Evolutionary conservation across 2,888 invertebrate species (phyloP).

Genomic region (Julus scandinavius): DNA sequence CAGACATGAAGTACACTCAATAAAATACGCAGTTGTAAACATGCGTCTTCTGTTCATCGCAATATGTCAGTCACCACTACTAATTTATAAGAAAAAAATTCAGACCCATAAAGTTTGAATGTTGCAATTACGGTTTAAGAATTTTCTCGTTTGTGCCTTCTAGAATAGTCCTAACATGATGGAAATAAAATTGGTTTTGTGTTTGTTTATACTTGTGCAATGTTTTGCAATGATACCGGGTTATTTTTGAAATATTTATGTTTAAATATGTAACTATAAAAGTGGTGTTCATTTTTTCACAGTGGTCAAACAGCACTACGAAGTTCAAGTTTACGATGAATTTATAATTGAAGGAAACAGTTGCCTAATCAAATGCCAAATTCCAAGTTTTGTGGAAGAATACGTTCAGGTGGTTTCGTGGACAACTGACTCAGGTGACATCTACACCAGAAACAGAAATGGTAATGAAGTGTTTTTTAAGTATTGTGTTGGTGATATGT

Average conservation of each 20-base stretch:
- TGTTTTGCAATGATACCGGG: background rate
- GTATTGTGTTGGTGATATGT: background rate
- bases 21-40: background rate
- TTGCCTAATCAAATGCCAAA: constrained; percentile 51
- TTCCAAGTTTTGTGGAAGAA: constrained; percentile 55
- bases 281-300: background rate
- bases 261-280: too few species aligned
- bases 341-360: constrained; percentile 54
- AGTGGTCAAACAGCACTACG: constrained; percentile 56
- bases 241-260: too few species aligned
- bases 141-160: background rate
- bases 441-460: constrained; percentile 13
- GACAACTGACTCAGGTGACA: constrained; percentile 46
- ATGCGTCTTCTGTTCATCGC: background rate
- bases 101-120: background rate
- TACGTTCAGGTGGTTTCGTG: constrained; percentile 53
- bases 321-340: constrained; percentile 55
- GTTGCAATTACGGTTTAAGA: background rate
- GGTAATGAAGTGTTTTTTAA: constrained; percentile 35
- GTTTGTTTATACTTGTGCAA: background rate
- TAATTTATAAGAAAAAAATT: background rate
- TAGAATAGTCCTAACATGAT: background rate
- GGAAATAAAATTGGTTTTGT: background rate
- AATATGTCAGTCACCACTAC: background rate
- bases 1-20: background rate